Evolutionary conservation across 2,797 vertebrate genomes (phyloP), one percentile per base, ranked within the genome.

Genomic region (Anisognathus igniventris): DNA sequence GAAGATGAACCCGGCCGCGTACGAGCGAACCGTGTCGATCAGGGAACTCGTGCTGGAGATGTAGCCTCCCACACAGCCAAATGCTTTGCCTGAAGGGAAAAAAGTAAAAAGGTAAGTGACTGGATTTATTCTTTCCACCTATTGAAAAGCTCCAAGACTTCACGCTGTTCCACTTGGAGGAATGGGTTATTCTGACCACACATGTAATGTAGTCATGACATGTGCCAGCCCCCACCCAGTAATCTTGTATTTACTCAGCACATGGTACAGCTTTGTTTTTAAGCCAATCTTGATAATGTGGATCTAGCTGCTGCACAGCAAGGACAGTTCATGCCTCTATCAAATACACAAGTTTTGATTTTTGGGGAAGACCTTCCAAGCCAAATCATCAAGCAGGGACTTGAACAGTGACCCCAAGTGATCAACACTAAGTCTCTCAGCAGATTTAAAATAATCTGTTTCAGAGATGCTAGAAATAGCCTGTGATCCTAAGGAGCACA

Each of bases 51-150:
- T 98, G 70, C 98, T 98, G 90, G 98, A 98, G n/a, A 98, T 96
- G 68, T 98, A 98, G 1, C 98, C 98, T 31, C 98, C 98, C 5
- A 98, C 98, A 13, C 98, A 98, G 61, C 98, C 98, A 71, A 98
- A 98, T 1, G 98, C 98, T 90, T 98, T 98, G 45, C 98, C 98
- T 98, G 85, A 7, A 33, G 35, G 48, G 14, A 27, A 11, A 51
- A 11, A 19, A 33, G 25, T 6, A 14, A 45, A 56, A 10, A 48
- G 27, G 37, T 30, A 81, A 39, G 2, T 17, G 72, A 33, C 1
- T 4, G 33, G 84, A 14, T 1, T 87, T 64, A 31, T 9, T 89
- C 19, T 31, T 72, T 68, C 16, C 19, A 28, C 7, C 28, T 22
- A 54, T n/a, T 14, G 53, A n/a, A 54, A 22, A 54, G 53, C 20